Base-by-base conservation (phyloP, 2,888 invertebrate genomes). In the Nysson spinosus region DNA sequence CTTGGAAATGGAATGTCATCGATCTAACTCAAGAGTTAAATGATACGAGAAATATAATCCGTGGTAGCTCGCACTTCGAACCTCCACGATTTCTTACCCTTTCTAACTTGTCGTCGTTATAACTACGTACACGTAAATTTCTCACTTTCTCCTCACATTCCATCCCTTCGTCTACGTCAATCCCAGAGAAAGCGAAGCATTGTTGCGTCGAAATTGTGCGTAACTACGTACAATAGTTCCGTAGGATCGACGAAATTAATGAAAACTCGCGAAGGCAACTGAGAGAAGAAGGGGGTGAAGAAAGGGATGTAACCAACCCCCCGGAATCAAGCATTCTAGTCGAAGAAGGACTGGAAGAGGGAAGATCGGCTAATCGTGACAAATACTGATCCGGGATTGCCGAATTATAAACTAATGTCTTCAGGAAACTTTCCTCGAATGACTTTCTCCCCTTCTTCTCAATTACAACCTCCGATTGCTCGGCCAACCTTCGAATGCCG, bases 361-460 rank as follows among this genome's bases (percentile, higher is more conserved):
- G 39, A 37, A 60, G 77, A 79, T 84, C 81, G 83, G 80, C 82
- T 86, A 86, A 86, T 86, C 84, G 85, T 85, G 85, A 85, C 85
- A 85, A 86, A 85, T 85, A 85, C 84, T 84, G 85, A 86, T 85
- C 83, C 82, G 58, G 81, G 83, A 85, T 86, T 83, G 82, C 82
- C 82, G 82, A 85, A 85, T 85, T 84, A 85, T 85, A 85, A 85
- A 84, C 84, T 85, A 84, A 85, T 85, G 85, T 82, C 82, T 82
- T 74, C 78, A 71, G 70, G 78, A 82, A 83, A 83, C 82, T 84
- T 83, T 63, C 46, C 69, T 50, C 30, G 61, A 76, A 78, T 80
- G 69, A 77, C 77, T 79, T 77, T 78, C 74, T 77, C 67, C 72
- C 73, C 75, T 71, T 79, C 69, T 68, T 62, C 50, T 49, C 62